Evolutionary conservation across 2,888 invertebrate species (phyloP).

Genomic region (Torymus texanus): DNA sequence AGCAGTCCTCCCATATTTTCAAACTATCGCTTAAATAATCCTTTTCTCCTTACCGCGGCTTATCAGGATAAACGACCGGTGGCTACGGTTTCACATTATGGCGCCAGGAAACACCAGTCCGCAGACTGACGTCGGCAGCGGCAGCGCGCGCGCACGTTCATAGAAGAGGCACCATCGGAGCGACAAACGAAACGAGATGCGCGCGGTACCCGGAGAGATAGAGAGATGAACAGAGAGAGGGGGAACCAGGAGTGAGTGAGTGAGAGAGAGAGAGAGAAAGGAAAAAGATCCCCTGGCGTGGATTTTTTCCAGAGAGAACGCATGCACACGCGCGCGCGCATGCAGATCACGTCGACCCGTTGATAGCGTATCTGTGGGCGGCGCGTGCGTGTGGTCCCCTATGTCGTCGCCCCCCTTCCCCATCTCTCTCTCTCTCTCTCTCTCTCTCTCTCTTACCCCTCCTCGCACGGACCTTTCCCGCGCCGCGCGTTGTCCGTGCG

Average conservation of each 20-base stretch:
- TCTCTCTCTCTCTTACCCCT: slow-evolving; percentile 24
- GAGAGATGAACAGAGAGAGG: slow-evolving; percentile 33
- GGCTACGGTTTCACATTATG: too few species aligned
- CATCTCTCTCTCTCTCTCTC: too few species aligned
- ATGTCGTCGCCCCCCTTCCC: slow-evolving; percentile 20
- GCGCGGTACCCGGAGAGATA: slow-evolving; percentile 5
- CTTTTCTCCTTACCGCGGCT: too few species aligned
- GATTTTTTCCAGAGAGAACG: slow-evolving; percentile 61
- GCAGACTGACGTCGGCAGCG: too few species aligned
- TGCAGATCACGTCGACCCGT: slow-evolving; percentile 74
- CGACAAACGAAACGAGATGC: neutral
- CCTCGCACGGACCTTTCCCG: slow-evolving; percentile 57
- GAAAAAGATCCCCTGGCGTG: slow-evolving; percentile 19
- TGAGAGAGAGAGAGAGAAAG: slow-evolving; percentile 8
- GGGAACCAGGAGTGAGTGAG: slow-evolving; percentile 4
- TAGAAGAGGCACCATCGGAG: too few species aligned
- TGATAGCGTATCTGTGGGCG: slow-evolving; percentile 75
- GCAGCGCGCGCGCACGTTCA: too few species aligned
- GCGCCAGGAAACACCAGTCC: too few species aligned
- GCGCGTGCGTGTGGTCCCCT: slow-evolving; percentile 74
- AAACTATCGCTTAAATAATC: too few species aligned
- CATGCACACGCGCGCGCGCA: slow-evolving; percentile 71
- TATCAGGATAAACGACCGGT: too few species aligned
- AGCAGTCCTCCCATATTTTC: too few species aligned
- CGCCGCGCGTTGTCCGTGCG: slow-evolving; percentile 41